Conservation (phyloP, 2,113 vertebrate species). For the Reinhardtius hippoglossoides region DNA sequence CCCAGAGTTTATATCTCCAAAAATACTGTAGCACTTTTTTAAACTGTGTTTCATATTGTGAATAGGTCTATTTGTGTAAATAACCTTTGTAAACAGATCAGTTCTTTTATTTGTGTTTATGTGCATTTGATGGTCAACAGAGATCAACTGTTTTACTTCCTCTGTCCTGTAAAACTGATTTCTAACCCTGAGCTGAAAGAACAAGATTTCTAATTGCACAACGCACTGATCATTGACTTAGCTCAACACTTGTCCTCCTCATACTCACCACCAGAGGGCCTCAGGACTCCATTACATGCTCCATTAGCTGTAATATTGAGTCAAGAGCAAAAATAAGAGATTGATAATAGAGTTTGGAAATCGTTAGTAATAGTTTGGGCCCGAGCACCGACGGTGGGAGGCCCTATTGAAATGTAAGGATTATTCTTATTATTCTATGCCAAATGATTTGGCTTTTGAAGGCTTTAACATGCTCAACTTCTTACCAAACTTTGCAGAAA, state of each 20-base stretch:
- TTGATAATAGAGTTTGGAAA: background rate
- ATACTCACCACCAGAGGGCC: slow-evolving; percentile 50
- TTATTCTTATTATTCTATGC: no score
- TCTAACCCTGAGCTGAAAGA: slow-evolving; percentile 28
- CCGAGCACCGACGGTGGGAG: no score
- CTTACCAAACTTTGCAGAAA: no score
- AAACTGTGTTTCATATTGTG: slow-evolving; percentile 65
- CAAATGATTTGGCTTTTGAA: no score
- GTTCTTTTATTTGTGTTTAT: slow-evolving; percentile 45
- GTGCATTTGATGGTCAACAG: background rate
- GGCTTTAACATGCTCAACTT: no score
- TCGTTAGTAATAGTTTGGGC: background rate
- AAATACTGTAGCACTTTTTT: slow-evolving; percentile 57
- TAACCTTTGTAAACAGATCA: slow-evolving; percentile 66
- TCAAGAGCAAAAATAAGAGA: background rate
- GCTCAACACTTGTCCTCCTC: background rate
- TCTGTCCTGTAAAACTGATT: slow-evolving; percentile 6
- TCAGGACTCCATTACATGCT: slow-evolving; percentile 11
- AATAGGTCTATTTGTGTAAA: slow-evolving; percentile 71
- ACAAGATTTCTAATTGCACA: slow-evolving; percentile 55
- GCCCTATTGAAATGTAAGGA: no score
- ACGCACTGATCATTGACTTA: slow-evolving; percentile 15
- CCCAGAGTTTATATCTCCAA: background rate
- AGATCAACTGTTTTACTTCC: slow-evolving; percentile 19
- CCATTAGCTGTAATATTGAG: background rate